Evolutionary conservation across 2,797 vertebrate genomes (phyloP).

Genomic region (Tinamus major): DNA sequence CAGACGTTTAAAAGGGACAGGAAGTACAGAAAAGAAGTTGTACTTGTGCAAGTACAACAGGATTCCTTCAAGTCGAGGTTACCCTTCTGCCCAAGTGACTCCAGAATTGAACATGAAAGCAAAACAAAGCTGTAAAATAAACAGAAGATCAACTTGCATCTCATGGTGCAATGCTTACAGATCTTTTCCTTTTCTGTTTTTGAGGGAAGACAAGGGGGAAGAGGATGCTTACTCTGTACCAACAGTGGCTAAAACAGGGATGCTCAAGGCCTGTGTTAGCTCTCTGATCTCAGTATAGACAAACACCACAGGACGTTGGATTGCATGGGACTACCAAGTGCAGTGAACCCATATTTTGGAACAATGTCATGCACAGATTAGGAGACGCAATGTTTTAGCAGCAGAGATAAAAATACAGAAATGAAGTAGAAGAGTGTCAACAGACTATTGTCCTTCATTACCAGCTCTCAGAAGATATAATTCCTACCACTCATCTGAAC

Average conservation of each 20-base stretch:
- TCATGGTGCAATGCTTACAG: not conserved
- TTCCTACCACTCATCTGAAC: not conserved
- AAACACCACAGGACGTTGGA: not conserved
- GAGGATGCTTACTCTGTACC: not conserved
- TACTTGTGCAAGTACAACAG: constrained; percentile 2
- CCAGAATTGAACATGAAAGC: not conserved
- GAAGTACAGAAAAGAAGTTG: constrained; percentile 26
- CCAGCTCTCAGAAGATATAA: not conserved
- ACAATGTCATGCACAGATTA: not conserved
- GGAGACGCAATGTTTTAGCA: not conserved
- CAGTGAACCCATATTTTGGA: not conserved
- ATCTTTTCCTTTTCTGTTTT: not conserved
- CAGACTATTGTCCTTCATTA: not conserved
- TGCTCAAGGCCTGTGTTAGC: not conserved
- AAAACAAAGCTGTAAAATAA: not conserved
- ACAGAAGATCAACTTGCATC: not conserved
- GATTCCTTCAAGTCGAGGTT: not conserved
- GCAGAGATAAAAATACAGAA: not conserved
- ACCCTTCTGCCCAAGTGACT: not conserved
- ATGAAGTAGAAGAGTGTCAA: not conserved
- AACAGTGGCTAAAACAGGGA: not conserved
- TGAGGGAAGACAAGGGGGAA: not conserved
- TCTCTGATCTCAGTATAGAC: not conserved
- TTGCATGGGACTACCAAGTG: not conserved
- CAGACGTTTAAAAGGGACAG: constrained; percentile 70